Evolutionary conservation across 1,140 invertebrate species (phyloP).

Genomic region (Branchinecta lindahli): DNA sequence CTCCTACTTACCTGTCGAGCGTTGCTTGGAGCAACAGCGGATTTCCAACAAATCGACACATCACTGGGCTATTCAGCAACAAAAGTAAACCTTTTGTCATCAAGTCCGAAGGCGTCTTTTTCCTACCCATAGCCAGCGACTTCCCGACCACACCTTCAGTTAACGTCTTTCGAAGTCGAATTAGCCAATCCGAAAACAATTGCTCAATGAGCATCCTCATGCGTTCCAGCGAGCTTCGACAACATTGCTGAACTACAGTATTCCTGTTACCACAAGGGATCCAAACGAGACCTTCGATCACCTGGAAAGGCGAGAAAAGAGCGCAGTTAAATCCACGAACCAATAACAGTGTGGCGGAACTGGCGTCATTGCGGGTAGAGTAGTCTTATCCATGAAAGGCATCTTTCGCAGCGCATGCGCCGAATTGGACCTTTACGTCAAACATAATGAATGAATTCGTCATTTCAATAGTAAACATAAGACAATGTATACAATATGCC

Average conservation of each 20-base stretch:
- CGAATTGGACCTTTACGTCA: no score
- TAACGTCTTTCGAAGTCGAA: background rate
- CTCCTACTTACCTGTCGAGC: background rate
- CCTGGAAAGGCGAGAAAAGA: background rate
- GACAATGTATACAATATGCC: no score
- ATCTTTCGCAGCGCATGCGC: no score
- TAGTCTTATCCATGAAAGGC: no score
- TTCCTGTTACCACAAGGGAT: background rate
- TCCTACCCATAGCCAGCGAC: background rate
- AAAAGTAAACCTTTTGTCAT: background rate
- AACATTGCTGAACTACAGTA: background rate
- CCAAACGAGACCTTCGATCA: background rate
- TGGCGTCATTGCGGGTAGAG: no score
- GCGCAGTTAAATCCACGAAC: no score
- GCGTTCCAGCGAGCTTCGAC: background rate
- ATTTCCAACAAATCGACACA: slow-evolving; percentile 3
- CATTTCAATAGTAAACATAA: no score
- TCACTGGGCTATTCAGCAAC: background rate
- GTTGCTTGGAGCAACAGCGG: background rate
- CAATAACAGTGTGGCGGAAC: no score
- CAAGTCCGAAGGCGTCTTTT: background rate
- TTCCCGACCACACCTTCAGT: background rate
- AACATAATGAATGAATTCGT: no score
- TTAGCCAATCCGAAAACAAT: background rate
- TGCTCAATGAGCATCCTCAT: background rate